phyloP scores from a whole-genome alignment of 35 echinoderm and acorn worm genomes.

The Lytechinus pictus region DNA sequence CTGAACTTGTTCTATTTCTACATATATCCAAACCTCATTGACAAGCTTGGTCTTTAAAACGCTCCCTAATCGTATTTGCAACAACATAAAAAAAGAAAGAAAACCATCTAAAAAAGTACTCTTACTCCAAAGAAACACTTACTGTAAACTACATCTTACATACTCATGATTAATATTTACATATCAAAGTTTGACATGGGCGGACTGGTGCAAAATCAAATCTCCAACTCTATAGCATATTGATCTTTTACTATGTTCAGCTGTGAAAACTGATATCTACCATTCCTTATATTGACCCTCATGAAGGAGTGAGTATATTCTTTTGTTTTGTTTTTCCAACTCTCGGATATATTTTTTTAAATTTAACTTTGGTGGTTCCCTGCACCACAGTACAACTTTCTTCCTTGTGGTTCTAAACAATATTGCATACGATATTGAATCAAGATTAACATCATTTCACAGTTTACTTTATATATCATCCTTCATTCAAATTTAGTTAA shows the following conservation, averaged over 20 bases:
- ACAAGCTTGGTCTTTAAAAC: neutral
- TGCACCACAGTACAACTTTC: neutral
- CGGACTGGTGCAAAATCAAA: constrained; percentile 17
- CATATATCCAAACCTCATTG: neutral
- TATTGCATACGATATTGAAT: too few species aligned
- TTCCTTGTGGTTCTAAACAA: too few species aligned
- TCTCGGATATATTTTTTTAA: neutral
- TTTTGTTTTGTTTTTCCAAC: neutral
- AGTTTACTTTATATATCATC: too few species aligned
- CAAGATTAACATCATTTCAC: too few species aligned
- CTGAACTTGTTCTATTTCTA: neutral
- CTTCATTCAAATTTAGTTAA: neutral
- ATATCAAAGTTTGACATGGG: constrained; percentile 3
- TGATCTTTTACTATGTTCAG: neutral
- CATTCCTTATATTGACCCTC: neutral
- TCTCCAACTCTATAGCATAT: neutral
- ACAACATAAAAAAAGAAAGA: neutral
- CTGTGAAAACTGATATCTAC: neutral
- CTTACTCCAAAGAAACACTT: neutral
- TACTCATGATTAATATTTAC: neutral
- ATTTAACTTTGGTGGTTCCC: neutral
- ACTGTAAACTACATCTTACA: constrained; percentile 12
- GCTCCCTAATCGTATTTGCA: neutral
- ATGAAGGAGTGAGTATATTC: neutral
- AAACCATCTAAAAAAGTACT: neutral